A percentile compares a stretch with the other conserved stretches of the same genome.
phyloP scores from a whole-genome alignment of 2,888 invertebrate species.

The Eubasilissa splendida region DNA sequence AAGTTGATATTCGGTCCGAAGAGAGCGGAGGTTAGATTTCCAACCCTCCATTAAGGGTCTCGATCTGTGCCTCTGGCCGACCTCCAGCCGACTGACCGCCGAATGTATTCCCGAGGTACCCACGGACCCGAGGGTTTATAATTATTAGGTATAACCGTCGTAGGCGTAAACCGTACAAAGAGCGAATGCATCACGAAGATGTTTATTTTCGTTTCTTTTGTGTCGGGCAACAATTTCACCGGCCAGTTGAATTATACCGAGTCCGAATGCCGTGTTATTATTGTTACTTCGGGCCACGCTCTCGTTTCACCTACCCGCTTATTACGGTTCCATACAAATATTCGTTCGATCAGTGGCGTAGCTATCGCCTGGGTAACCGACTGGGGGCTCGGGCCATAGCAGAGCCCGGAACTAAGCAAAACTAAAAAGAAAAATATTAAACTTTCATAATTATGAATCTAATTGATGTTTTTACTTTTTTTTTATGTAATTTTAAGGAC shows the following conservation, averaged over 20 bases:
- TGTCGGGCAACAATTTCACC: slow-evolving; percentile 38
- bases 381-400: too few relatives aligned
- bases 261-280: slow-evolving; percentile 41
- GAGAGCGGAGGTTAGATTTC: too few relatives aligned
- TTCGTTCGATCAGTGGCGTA: neutral
- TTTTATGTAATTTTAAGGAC: too few relatives aligned
- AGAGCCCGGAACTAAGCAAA: too few relatives aligned
- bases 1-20: too few relatives aligned
- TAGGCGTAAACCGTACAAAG: slow-evolving; percentile 50
- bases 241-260: slow-evolving; percentile 28
- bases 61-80: slow-evolving; percentile 3
- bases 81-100: slow-evolving; percentile 25
- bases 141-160: slow-evolving; percentile 49
- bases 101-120: neutral
- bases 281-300: slow-evolving; percentile 30
- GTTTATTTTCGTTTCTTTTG: slow-evolving; percentile 40
- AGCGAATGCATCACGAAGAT: slow-evolving; percentile 52
- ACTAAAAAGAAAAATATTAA: too few relatives aligned
- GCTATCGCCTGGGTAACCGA: too few relatives aligned
- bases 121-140: slow-evolving; percentile 31
- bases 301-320: slow-evolving; percentile 35
- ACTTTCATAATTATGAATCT: too few relatives aligned
- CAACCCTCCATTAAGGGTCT: neutral
- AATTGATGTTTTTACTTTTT: too few relatives aligned
- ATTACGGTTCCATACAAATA: slow-evolving; percentile 37